A percentile compares a stretch with the other conserved stretches of the same genome.
These are phyloP conservation scores for Sinocyclocheilus grahami DNA, from an alignment of 2,113 vertebrate species.

Conservation along the genomic window DNA sequence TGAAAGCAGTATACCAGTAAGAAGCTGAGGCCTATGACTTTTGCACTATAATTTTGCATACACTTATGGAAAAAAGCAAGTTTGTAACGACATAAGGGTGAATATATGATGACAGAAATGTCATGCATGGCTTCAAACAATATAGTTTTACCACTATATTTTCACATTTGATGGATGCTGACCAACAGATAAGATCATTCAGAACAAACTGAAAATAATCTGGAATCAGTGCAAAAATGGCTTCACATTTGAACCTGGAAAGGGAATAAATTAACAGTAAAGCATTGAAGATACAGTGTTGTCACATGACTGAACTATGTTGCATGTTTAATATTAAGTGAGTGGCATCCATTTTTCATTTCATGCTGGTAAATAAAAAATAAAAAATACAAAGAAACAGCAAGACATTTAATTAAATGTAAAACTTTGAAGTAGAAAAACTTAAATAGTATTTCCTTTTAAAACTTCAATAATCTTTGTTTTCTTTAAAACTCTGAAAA, in stretches of 20 bases:
- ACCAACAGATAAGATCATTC: not conserved
- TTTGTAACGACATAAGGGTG: not conserved
- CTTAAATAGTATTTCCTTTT: no score
- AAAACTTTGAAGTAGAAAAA: no score
- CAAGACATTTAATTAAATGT: no score
- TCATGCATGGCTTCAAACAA: not conserved
- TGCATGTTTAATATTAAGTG: not conserved
- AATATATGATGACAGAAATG: not conserved
- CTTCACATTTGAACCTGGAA: not conserved
- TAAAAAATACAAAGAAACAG: no score
- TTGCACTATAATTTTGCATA: not conserved
- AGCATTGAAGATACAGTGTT: not conserved
- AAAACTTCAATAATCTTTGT: no score
- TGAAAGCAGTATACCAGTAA: not conserved
- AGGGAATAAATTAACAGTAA: not conserved
- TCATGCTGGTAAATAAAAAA: not conserved
- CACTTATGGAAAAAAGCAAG: not conserved
- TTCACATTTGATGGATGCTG: not conserved
- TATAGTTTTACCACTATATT: not conserved
- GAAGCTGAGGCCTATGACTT: not conserved
- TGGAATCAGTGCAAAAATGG: not conserved
- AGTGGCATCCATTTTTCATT: not conserved
- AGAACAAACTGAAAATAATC: not conserved
- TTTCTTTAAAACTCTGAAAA: no score
- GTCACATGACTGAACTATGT: not conserved